Base-by-base conservation (phyloP, 2,888 invertebrate genomes). In the Amiota minor region DNA sequence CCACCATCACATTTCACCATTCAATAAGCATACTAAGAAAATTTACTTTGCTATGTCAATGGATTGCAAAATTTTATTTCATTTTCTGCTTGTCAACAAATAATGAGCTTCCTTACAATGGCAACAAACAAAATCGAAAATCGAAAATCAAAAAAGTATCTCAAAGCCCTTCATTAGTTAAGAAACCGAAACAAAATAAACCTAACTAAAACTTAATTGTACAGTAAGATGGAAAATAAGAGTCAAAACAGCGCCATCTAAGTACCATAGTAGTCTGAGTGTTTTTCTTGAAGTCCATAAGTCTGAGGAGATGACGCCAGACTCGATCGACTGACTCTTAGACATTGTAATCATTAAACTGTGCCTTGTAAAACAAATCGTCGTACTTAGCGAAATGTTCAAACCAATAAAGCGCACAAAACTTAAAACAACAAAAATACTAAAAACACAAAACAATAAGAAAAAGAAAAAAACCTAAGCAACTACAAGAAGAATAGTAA, bases 341-440 rank as follows among this genome's bases (percentile, higher is more conserved):
- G 84, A 84, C 83, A 81, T 85, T 85, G 85, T 85, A 83, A 85
- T 85, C 83, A 83, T 83, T 83, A 83, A 85, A 81, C 78, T 74
- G 74, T 71, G 85, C 75, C 84, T 85, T 84, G 85, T 84, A 84
- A 73, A 84, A 84, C 83, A 84, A 84, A 84, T 84, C 83, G 83
- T 77, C 76, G 84, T 84, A 84, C 84, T 84, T 83, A 84, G 81
- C 79, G 79, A 77, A 81, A 78, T 80, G 80, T 82, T 81, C 75
- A 75, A 82, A 82, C 82, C 78, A 85, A 79, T 81, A 82, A 78
- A 79, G 79, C 79, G 20, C 8, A 59, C 12, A 59, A 59, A 59
- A 18, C 59, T 11, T 11, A 4, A 18, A 1, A 71, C 71, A 56
- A 56, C 20, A n/a, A 18, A 59, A 20, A 11, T 23, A 2, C 12